Evolutionary conservation across 1,140 invertebrate genomes (phyloP).

Genomic region (Drosophila pseudoobscura): DNA sequence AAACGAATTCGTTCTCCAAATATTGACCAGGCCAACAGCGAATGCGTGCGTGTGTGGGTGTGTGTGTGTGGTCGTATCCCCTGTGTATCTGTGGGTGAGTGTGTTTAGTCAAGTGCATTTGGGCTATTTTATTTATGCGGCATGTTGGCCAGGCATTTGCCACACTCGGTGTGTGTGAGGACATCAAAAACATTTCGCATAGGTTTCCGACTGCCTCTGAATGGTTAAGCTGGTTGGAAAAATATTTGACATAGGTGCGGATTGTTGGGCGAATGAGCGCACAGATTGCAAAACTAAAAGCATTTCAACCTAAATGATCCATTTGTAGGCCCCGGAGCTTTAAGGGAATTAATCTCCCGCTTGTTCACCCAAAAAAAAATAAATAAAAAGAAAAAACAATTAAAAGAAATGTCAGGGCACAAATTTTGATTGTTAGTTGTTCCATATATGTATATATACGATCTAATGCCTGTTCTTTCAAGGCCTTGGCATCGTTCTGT

Average conservation of each 20-base stretch:
- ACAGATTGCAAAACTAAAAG: constrained; percentile 25
- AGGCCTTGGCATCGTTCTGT: constrained; percentile 34
- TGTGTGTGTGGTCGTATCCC: neutral
- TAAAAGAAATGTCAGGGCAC: constrained; percentile 29
- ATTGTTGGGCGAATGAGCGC: constrained; percentile 33
- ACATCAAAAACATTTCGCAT: constrained; percentile 61
- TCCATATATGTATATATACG: constrained; percentile 12
- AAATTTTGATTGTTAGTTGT: constrained; percentile 31
- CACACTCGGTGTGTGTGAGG: constrained; percentile 38
- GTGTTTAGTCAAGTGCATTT: constrained; percentile 75
- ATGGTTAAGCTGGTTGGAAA: constrained; percentile 46
- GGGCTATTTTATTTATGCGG: constrained; percentile 71
- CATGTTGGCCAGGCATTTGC: constrained; percentile 63
- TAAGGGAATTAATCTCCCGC: neutral
- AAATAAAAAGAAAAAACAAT: constrained; percentile 46
- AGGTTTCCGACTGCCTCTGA: constrained; percentile 26
- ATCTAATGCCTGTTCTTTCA: too few relatives aligned
- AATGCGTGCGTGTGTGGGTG: constrained; percentile 17
- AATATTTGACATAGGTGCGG: constrained; percentile 50
- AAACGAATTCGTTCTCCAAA: constrained; percentile 42
- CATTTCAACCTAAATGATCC: constrained; percentile 17
- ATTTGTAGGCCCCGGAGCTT: neutral
- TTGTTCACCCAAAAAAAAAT: neutral
- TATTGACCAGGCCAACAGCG: constrained; percentile 28
- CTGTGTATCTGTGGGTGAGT: constrained; percentile 32